Evolutionary conservation across 2,888 invertebrate species (phyloP).

Genomic region (Epistrophe eligans): DNA sequence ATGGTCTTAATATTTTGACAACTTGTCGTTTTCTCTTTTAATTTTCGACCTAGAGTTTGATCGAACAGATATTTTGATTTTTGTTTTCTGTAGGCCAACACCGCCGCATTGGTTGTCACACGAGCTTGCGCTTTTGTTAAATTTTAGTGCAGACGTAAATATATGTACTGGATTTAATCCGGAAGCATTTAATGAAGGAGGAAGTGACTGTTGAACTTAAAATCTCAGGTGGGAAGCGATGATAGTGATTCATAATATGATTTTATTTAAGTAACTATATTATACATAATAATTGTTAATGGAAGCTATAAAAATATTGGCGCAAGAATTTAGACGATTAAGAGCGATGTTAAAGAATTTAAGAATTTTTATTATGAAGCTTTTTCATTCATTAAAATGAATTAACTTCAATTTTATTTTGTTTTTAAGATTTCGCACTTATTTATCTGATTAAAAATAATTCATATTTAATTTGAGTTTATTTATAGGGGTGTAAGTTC

Average conservation of each 20-base stretch:
- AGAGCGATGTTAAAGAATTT: too few relatives aligned
- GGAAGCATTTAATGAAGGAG: conserved; percentile 43
- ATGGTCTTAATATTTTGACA: conserved; percentile 6
- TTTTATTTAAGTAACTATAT: too few relatives aligned
- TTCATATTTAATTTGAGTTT: too few relatives aligned
- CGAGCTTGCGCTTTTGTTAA: background rate
- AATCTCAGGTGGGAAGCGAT: conserved; percentile 37
- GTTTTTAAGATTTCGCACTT: too few relatives aligned
- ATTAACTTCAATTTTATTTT: too few relatives aligned
- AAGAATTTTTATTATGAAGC: too few relatives aligned
- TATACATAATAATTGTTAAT: too few relatives aligned
- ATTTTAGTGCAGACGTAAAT: conserved; percentile 39
- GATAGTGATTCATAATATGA: conserved; percentile 34
- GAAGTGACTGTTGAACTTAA: conserved; percentile 11
- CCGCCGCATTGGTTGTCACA: background rate
- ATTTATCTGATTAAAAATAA: too few relatives aligned
- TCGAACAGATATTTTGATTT: background rate
- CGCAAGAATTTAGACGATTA: too few relatives aligned
- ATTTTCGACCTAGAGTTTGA: conserved; percentile 22
- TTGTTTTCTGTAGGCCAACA: conserved; percentile 17
- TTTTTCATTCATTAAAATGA: too few relatives aligned
- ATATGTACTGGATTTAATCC: conserved; percentile 55
- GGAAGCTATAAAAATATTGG: too few relatives aligned
- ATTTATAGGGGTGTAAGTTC: too few relatives aligned
- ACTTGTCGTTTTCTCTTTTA: conserved; percentile 28